Conservation (phyloP, 2,797 vertebrate genomes). For the Trachops cirrhosus region DNA sequence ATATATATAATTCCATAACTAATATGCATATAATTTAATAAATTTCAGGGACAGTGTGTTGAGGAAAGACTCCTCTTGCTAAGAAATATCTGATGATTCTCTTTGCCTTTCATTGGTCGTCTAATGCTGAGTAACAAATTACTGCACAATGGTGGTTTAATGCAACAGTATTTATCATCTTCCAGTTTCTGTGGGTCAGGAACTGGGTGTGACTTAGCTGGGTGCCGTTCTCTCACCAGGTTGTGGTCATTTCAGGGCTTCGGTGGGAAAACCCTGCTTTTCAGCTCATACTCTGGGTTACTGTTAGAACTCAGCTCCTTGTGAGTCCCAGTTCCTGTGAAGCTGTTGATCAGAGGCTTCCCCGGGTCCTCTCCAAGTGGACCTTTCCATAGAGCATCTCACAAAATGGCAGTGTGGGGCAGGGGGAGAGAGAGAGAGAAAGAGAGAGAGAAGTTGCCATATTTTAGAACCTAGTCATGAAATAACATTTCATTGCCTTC, state of each 20-base stretch:
- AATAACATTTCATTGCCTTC: background rate
- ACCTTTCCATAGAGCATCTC: background rate
- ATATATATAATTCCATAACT: background rate
- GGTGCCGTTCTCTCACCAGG: too few species aligned
- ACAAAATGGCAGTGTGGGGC: fast-evolving
- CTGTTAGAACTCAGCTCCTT: background rate
- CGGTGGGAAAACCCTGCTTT: background rate
- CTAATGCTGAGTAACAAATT: background rate
- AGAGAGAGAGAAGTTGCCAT: background rate
- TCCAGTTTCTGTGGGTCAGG: background rate
- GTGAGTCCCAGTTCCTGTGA: background rate
- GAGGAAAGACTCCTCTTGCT: background rate
- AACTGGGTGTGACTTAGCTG: background rate
- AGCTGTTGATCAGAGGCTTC: background rate
- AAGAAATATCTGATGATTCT: background rate
- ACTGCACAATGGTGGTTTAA: background rate
- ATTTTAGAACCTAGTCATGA: background rate
- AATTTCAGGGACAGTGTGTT: background rate
- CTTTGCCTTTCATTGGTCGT: background rate
- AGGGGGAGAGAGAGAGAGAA: background rate
- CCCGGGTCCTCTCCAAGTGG: fast-evolving
- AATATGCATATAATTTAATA: background rate
- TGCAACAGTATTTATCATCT: background rate
- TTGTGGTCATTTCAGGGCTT: background rate
- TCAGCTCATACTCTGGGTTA: fast-evolving